phyloP scores from a whole-genome alignment of 2,797 vertebrate genomes.

The Ispidina picta region DNA sequence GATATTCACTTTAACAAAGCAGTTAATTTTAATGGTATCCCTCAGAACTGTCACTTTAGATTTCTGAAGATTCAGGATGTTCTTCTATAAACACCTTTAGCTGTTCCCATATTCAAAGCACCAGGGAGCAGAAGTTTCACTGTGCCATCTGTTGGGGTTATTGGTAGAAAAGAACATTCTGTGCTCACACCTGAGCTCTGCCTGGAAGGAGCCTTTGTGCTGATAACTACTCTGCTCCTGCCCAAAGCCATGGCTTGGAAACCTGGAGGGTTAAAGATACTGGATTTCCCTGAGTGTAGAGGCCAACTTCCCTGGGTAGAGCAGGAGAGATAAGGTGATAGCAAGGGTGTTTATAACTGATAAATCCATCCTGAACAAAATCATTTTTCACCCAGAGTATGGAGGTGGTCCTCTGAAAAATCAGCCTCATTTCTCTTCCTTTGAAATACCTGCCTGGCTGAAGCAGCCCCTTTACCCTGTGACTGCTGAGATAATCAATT shows the following conservation, averaged over 20 bases:
- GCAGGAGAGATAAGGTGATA: background rate
- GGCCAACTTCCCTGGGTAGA: background rate
- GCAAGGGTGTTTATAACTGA: background rate
- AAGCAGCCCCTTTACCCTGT: background rate
- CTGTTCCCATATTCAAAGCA: background rate
- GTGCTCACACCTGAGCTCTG: background rate
- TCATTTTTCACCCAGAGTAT: background rate
- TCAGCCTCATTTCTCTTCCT: background rate
- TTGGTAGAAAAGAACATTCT: background rate
- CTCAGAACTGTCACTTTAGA: background rate
- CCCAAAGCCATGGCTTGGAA: background rate
- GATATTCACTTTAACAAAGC: rapidly evolving
- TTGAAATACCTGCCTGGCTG: background rate
- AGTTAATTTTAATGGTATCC: background rate
- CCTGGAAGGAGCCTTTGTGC: background rate
- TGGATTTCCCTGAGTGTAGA: background rate
- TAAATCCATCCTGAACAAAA: background rate
- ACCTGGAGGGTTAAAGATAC: background rate
- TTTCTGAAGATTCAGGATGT: background rate
- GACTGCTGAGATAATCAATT: background rate
- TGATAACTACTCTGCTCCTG: background rate
- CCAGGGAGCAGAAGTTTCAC: background rate
- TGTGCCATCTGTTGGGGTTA: background rate
- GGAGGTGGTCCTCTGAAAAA: background rate
- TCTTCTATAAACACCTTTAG: background rate